Evolutionary conservation across 2,113 vertebrate species (phyloP).

Genomic region (Tretioscincus oriximinensis): DNA sequence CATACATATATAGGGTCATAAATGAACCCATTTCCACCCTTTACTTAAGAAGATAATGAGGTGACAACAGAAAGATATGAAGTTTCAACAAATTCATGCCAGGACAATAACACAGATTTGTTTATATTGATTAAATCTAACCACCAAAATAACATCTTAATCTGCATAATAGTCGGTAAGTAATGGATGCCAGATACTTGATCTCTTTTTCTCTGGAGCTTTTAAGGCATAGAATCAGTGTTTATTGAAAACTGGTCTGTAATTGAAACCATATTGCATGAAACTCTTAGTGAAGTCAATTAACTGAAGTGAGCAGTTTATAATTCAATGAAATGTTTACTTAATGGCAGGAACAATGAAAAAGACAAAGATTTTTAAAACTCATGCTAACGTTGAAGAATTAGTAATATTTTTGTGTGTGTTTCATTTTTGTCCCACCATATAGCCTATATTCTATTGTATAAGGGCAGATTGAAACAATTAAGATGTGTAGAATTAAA

Average conservation of each 20-base stretch:
- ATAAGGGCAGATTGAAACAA: too few relatives aligned
- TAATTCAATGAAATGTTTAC: too few relatives aligned
- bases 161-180: slow-evolving; percentile 50
- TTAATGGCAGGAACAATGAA: not conserved
- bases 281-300: not conserved
- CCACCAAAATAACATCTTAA: slow-evolving; percentile 56
- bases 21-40: not conserved
- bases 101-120: slow-evolving; percentile 45
- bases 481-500: too few relatives aligned
- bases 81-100: slow-evolving; percentile 56
- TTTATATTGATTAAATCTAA: slow-evolving; percentile 57
- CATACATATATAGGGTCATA: too few relatives aligned
- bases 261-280: not conserved
- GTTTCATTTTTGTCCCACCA: too few relatives aligned
- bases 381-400: not conserved
- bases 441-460: too few relatives aligned
- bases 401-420: too few relatives aligned
- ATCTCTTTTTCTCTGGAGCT: slow-evolving; percentile 19
- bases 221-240: slow-evolving; percentile 32
- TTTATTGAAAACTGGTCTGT: slow-evolving; percentile 13
- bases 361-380: not conserved
- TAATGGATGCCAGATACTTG: slow-evolving; percentile 39
- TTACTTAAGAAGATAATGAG: slow-evolving; percentile 51
- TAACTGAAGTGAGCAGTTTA: not conserved
- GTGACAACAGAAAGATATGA: slow-evolving; percentile 55